Evolutionary conservation across 2,797 vertebrate genomes (phyloP).

Genomic region (Chelonia mydas): DNA sequence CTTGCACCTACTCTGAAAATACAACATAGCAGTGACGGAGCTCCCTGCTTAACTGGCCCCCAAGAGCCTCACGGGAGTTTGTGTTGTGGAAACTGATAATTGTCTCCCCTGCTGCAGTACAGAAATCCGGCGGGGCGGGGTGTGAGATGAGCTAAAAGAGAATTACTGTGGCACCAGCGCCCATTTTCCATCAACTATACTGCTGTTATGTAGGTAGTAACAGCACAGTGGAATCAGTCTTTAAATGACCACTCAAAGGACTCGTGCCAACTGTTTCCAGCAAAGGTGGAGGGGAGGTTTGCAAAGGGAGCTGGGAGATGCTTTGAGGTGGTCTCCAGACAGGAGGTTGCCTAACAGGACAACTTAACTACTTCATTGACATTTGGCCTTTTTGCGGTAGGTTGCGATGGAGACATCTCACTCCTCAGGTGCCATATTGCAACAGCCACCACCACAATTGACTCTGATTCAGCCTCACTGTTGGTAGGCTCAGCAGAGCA

Average conservation of each 20-base stretch:
- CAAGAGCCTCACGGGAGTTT: neutral
- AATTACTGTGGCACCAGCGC: neutral
- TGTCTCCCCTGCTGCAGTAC: neutral
- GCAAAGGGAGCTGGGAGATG: neutral
- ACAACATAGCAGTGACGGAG: neutral
- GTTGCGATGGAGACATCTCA: neutral
- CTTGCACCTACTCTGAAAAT: neutral
- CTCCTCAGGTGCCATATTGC: neutral
- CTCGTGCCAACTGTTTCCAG: neutral
- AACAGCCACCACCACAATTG: fast-evolving
- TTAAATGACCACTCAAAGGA: neutral
- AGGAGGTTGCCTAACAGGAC: neutral
- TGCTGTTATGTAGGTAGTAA: fast-evolving
- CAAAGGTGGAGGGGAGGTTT: neutral
- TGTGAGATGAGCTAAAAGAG: neutral
- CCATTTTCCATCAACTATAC: too few species aligned
- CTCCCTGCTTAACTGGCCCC: neutral
- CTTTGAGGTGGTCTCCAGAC: neutral
- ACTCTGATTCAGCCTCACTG: fast-evolving
- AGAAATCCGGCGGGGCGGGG: too few species aligned
- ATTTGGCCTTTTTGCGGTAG: neutral
- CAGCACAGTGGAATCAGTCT: fast-evolving
- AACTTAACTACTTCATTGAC: neutral
- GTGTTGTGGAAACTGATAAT: neutral
- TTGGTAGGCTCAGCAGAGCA: neutral